Percentiles rank a stretch among this genome's conserved stretches.
Evolutionary conservation across 2,113 vertebrate species (phyloP).

Genomic region (Origma solitaria): DNA sequence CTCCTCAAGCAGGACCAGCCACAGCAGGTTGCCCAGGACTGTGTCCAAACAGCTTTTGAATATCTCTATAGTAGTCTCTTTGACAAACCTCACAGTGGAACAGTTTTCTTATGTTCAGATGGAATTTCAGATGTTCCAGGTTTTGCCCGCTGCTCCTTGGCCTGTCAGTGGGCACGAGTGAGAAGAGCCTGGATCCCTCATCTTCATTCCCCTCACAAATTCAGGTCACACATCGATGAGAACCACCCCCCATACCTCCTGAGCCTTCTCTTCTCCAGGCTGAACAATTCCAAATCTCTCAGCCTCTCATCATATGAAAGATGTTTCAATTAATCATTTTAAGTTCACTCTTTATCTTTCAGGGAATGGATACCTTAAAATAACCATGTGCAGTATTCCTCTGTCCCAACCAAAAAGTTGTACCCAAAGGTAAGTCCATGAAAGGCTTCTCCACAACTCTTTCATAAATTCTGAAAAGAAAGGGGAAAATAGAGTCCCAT

Average conservation of each 20-base stretch:
- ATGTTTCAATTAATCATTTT: not conserved
- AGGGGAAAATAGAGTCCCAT: not conserved
- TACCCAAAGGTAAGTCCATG: constrained; percentile 87
- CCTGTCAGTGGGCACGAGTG: not conserved
- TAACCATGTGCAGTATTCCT: constrained; percentile 93
- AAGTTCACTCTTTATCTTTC: not conserved
- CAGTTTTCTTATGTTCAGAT: not conserved
- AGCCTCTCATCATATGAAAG: not conserved
- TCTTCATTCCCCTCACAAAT: not conserved
- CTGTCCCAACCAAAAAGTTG: constrained; percentile 93
- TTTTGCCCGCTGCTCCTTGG: not conserved
- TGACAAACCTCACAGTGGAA: not conserved
- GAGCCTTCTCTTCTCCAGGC: not conserved
- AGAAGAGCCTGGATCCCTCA: not conserved
- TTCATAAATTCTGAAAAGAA: constrained; percentile 89
- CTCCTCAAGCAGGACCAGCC: not conserved
- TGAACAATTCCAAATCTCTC: not conserved
- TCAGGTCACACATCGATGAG: too few species aligned
- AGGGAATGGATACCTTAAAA: constrained; percentile 84
- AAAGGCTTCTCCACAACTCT: constrained; percentile 89
- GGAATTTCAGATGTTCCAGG: not conserved
- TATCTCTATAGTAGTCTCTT: not conserved
- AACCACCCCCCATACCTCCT: rapidly evolving
- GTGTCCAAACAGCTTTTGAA: not conserved
- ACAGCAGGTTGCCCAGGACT: not conserved